Base-by-base conservation (phyloP, 2,888 invertebrate genomes). In the Dastarcus helophoroides region DNA sequence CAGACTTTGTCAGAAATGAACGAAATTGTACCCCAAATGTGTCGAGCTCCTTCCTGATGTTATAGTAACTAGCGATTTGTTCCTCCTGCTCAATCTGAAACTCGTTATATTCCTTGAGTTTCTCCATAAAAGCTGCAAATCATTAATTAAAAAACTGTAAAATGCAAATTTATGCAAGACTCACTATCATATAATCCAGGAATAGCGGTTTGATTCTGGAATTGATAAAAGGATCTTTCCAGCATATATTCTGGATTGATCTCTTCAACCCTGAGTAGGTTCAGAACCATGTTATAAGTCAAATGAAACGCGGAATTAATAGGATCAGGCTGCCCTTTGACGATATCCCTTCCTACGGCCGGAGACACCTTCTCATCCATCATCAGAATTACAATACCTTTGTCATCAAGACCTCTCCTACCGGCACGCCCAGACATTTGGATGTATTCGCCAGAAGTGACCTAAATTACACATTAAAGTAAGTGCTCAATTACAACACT, bases 381-480 rank as follows among this genome's bases (percentile, higher is more conserved):
- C 93, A 98, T 98, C 24, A 98, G 69, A 44, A 99, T 97, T 4
- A 98, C 97, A 33, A 97, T 93, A 41, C 86, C 89, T 60, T 90
- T 88, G 60, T 95, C 94, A 59, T 98, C 98, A 26, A 95, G 66
- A 33, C 98, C 97, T 58, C 98, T 76, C 32, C 98, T 76, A 2
- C 98, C 99, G 1, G 98, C 98, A 40, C 99, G 74, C 1, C 99
- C 98, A 7, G 95, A 91, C 98, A 99, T 98, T 63, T 99, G 98
- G 43, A 99, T 97, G 55, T 98, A 99, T 63, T 99, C 98, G 4
- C 98, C 98, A 1, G 95, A 95, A 1, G 91, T 82, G 34, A 91
- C 70, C 73, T 78, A 46, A 55, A 46, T 36, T 23, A 19, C 16
- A 23, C 15, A 14, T 26, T 25, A 24, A 14, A 11, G 4, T 10